phyloP scores from a whole-genome alignment of 2,797 vertebrate genomes.

The Pipistrellus kuhlii region DNA sequence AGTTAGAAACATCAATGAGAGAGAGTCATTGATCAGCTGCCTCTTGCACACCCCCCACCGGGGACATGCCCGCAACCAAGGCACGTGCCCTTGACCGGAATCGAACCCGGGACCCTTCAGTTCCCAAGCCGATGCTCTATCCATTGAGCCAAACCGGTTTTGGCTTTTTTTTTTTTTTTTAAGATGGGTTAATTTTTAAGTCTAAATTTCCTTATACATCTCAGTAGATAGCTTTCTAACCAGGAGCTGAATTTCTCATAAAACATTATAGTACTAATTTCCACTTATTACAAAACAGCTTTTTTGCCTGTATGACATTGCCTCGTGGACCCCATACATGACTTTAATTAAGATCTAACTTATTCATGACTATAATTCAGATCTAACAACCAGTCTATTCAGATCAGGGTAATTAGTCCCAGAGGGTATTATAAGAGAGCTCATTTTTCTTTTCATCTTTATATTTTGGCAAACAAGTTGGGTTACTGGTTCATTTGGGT shows the following conservation, averaged over 20 bases:
- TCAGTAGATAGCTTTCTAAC: constrained; percentile 75
- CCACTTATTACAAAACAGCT: constrained; percentile 85
- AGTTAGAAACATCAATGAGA: too few species aligned
- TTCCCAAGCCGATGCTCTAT: too few species aligned
- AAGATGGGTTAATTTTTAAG: constrained; percentile 43
- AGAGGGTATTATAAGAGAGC: constrained; percentile 86
- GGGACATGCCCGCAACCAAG: too few species aligned
- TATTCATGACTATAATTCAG: constrained; percentile 90
- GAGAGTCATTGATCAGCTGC: too few species aligned
- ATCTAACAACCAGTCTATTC: constrained; percentile 88
- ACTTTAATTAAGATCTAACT: constrained; percentile 90
- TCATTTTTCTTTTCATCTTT: constrained; percentile 85
- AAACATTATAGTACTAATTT: constrained; percentile 87
- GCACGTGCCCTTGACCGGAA: too few species aligned
- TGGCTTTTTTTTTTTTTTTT: too few species aligned
- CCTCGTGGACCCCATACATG: constrained; percentile 89
- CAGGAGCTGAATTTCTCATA: constrained; percentile 83
- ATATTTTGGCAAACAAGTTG: constrained; percentile 84
- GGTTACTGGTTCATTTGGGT: constrained; percentile 72
- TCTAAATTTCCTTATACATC: constrained; percentile 28
- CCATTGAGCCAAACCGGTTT: too few species aligned
- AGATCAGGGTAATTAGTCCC: constrained; percentile 89
- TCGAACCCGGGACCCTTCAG: too few species aligned
- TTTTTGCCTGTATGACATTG: constrained; percentile 88
- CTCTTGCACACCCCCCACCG: too few species aligned